Percentiles rank a stretch among this genome's conserved stretches.
Evolutionary conservation across 2,797 vertebrate genomes (phyloP).

Genomic region (Nothura maculosa): DNA sequence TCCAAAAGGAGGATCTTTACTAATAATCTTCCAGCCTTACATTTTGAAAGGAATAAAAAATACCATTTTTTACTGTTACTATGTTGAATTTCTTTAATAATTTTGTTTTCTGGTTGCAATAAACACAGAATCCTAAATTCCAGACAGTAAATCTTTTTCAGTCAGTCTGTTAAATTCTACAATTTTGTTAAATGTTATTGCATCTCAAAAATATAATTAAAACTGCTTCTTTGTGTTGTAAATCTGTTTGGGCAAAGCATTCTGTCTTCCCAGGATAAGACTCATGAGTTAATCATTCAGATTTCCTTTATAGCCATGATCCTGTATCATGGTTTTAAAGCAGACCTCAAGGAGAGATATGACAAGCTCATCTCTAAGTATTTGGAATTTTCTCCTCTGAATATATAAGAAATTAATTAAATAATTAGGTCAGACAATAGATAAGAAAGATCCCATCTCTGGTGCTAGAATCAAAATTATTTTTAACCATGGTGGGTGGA

Average conservation of each 20-base stretch:
- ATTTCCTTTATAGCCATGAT: neutral
- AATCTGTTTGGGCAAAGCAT: neutral
- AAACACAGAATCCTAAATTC: neutral
- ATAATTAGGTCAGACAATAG: neutral
- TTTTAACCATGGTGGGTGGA: neutral
- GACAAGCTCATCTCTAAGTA: neutral
- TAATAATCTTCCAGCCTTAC: neutral
- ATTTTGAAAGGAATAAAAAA: neutral
- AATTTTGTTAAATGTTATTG: neutral
- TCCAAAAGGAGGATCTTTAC: neutral
- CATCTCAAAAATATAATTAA: neutral
- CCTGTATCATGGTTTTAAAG: neutral
- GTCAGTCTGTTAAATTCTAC: neutral
- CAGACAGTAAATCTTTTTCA: neutral
- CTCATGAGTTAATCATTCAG: neutral
- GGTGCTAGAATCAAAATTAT: neutral
- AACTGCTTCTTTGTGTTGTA: fast-evolving
- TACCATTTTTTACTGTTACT: neutral
- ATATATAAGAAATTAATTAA: neutral
- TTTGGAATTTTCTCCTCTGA: neutral
- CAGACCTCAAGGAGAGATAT: neutral
- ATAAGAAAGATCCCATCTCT: neutral
- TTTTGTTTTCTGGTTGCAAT: neutral
- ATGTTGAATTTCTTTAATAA: neutral
- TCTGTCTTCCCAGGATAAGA: neutral